phyloP scores from a whole-genome alignment of 2,888 invertebrate species.

The Agonopterix subpropinquella region DNA sequence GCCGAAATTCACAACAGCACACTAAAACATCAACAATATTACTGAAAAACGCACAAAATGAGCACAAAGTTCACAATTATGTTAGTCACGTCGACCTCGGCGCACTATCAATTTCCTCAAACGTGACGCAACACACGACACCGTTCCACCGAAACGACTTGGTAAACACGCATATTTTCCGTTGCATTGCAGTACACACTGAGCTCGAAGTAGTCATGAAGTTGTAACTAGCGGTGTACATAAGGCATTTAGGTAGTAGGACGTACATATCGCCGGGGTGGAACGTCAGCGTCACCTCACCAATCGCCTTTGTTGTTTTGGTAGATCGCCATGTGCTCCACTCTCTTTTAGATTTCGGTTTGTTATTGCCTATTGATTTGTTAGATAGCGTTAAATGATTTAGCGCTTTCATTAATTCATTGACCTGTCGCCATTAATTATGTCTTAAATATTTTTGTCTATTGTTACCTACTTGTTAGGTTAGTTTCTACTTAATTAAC shows the following conservation, averaged over 20 bases:
- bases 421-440: no score
- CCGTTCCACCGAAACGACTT: slow-evolving; percentile 75
- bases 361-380: background rate
- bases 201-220: slow-evolving; percentile 76
- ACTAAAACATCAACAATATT: slow-evolving; percentile 35
- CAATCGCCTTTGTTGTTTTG: slow-evolving; percentile 75
- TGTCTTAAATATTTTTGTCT: no score
- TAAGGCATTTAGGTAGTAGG: slow-evolving; percentile 76
- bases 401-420: no score
- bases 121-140: slow-evolving; percentile 74
- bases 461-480: no score
- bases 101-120: slow-evolving; percentile 74
- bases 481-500: no score
- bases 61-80: slow-evolving; percentile 59
- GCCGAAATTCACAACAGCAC: slow-evolving; percentile 44
- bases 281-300: slow-evolving; percentile 73
- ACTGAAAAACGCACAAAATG: slow-evolving; percentile 43
- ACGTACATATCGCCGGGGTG: slow-evolving; percentile 75
- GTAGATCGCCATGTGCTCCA: slow-evolving; percentile 70
- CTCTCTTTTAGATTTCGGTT: slow-evolving; percentile 51
- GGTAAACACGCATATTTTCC: slow-evolving; percentile 77
- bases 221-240: slow-evolving; percentile 75
- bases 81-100: slow-evolving; percentile 73
- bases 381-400: no score
- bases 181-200: slow-evolving; percentile 77